Percentiles rank a stretch among this genome's conserved stretches.
phyloP scores from a whole-genome alignment of 2,113 vertebrate genomes.

The Delphinapterus leucas region DNA sequence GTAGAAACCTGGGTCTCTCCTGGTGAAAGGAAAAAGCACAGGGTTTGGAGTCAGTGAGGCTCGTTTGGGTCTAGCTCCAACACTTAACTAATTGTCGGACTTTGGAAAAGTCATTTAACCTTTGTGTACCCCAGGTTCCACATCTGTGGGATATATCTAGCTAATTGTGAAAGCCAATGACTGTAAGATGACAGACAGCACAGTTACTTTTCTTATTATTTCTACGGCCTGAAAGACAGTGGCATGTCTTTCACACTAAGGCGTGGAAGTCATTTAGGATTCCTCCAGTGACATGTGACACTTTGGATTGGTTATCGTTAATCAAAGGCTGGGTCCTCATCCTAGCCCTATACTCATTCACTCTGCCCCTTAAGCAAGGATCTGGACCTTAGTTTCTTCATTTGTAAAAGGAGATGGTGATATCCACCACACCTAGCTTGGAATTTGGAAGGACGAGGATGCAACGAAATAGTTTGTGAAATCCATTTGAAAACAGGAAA shows the following conservation, averaged over 20 bases:
- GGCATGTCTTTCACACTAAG: neutral
- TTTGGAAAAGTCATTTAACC: neutral
- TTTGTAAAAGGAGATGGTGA: neutral
- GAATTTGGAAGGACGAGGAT: neutral
- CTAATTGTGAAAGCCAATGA: neutral
- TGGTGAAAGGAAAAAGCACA: neutral
- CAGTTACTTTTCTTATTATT: neutral
- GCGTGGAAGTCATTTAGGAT: neutral
- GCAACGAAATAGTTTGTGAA: neutral
- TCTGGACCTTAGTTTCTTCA: neutral
- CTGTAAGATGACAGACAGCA: neutral
- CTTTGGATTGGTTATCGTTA: neutral
- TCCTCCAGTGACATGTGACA: neutral
- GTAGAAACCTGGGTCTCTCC: neutral
- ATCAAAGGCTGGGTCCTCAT: neutral
- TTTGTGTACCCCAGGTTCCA: neutral
- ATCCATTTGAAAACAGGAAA: neutral
- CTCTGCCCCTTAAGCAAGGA: neutral
- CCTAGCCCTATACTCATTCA: neutral
- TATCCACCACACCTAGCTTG: neutral
- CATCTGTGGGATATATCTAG: neutral
- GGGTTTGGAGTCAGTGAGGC: neutral
- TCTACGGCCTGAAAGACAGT: neutral
- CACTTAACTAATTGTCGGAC: neutral
- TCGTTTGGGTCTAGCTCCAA: neutral